A percentile compares a stretch with the other conserved stretches of the same genome.
These are phyloP conservation scores for Thalpophila matura DNA, from an alignment of 2,888 invertebrate genomes.

Conservation along the genomic window DNA sequence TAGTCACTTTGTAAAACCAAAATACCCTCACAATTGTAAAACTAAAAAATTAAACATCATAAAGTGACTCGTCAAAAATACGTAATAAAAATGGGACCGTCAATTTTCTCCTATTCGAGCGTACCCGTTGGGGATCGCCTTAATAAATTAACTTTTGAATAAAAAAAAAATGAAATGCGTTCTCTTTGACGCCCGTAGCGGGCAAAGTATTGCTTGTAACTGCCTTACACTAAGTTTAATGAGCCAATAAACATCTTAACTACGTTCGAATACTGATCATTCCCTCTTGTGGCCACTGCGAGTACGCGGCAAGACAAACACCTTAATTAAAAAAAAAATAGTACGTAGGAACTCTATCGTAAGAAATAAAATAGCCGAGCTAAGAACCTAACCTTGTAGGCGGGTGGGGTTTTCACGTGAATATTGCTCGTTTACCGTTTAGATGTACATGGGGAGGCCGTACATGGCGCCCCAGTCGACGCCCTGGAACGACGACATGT, in stretches of 20 bases:
- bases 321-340: slow-evolving; percentile 68
- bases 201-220: slow-evolving; percentile 76
- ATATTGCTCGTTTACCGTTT: slow-evolving; percentile 73
- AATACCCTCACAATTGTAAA: slow-evolving; percentile 41
- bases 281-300: slow-evolving; percentile 70
- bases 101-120: slow-evolving; percentile 48
- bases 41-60: slow-evolving; percentile 12
- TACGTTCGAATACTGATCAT: slow-evolving; percentile 77
- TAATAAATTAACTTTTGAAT: slow-evolving; percentile 65
- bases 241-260: slow-evolving; percentile 75
- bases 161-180: slow-evolving; percentile 83
- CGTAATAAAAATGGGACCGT: slow-evolving; percentile 47
- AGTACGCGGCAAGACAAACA: slow-evolving; percentile 76
- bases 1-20: slow-evolving; percentile 44
- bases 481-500: slow-evolving; percentile 97
- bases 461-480: slow-evolving; percentile 98
- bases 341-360: slow-evolving; percentile 78
- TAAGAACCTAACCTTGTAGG: slow-evolving; percentile 71
- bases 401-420: slow-evolving; percentile 68
- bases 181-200: slow-evolving; percentile 83
- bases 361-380: slow-evolving; percentile 67
- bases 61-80: slow-evolving; percentile 40
- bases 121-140: slow-evolving; percentile 59
- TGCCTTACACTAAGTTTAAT: slow-evolving; percentile 76
- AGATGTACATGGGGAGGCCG: slow-evolving; percentile 98